Evolutionary conservation across 2,888 invertebrate genomes (phyloP).

Genomic region (Drosophila tripunctata): DNA sequence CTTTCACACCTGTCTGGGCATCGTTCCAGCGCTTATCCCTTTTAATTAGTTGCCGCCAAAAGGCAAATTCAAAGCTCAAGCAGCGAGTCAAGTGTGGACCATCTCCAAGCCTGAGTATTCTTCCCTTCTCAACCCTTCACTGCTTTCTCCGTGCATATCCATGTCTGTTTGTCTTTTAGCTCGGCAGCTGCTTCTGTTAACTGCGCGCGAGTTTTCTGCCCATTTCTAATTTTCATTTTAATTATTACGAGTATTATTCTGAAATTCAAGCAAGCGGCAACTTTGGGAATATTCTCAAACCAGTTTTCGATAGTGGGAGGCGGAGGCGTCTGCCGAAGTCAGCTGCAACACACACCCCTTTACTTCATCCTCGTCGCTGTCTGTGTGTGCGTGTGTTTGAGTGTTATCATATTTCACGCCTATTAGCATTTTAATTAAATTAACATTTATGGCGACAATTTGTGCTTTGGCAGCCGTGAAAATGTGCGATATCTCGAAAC

Average conservation of each 20-base stretch:
- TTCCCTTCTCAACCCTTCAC: not conserved
- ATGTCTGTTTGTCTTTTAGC: slow-evolving; percentile 49
- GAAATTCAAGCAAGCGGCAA: slow-evolving; percentile 74
- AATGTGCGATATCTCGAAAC: slow-evolving; percentile 39
- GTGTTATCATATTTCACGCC: slow-evolving; percentile 78
- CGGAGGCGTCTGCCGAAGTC: slow-evolving; percentile 42
- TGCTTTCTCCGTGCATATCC: not conserved
- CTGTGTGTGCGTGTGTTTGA: slow-evolving; percentile 34
- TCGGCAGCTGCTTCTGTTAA: slow-evolving; percentile 60
- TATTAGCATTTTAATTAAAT: slow-evolving; percentile 78
- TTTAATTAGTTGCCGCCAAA: slow-evolving; percentile 73
- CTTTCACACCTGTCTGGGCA: slow-evolving; percentile 69
- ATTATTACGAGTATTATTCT: slow-evolving; percentile 74
- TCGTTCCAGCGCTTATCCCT: slow-evolving; percentile 58
- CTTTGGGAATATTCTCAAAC: slow-evolving; percentile 37
- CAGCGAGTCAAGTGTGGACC: slow-evolving; percentile 52
- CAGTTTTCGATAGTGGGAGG: slow-evolving; percentile 5
- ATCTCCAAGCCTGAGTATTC: not conserved
- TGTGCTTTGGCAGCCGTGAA: slow-evolving; percentile 53
- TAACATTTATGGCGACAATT: slow-evolving; percentile 77
- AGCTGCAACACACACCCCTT: slow-evolving; percentile 56
- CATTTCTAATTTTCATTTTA: slow-evolving; percentile 78
- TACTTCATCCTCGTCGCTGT: not conserved
- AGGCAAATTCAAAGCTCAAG: slow-evolving; percentile 63
- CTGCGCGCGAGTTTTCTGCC: slow-evolving; percentile 41